Evolutionary conservation across 2,888 invertebrate genomes (phyloP), one percentile per base, ranked within the genome.

Genomic region (Punctoribates punctum): DNA sequence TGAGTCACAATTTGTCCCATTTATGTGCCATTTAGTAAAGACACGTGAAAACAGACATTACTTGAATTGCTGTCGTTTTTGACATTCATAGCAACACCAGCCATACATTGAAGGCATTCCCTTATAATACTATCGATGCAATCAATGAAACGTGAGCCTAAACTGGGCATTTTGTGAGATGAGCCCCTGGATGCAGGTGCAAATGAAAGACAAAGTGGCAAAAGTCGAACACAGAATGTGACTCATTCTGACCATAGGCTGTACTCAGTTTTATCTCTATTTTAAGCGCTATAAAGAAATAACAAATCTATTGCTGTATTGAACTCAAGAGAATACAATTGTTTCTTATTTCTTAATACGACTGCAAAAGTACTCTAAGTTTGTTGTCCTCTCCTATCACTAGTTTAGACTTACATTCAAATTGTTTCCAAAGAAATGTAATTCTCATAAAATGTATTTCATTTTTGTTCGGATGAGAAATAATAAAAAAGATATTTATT

Each of bases 1-100:
- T 62, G 62, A 27, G 62, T 62, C 62, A 8, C 62, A 62, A 62
- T 62, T 62, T 62, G 62, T 48, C 48, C 13, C n/a, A 34, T 48
- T 48, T 48, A n/a, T 48, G 48, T 62, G 8, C 25, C 62, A 27
- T 62, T 62, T 62, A 62, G 62, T 62, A 62, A 8, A 13, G 62
- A 62, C 27, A 27, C 62, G 62, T 17, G 62, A 62, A 62, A 62
- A 62, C 27, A 25, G 62, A 25, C 62, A 62, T 62, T 62, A 27
- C 62, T 62, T 62, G 15, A 29, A 62, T 62, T 62, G 27, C 62
- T n/a, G 29, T 4, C 62, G 25, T 62, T 62, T 25, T 25, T 62
- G 29, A 27, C 27, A n/a, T 27, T 62, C 9, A 48, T n/a, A 8
- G 6, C 11, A 48, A 48, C 48, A 48, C 6, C 3, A 11, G 15